A percentile compares a stretch with the other conserved stretches of the same genome.
phyloP scores from a whole-genome alignment of 2,888 invertebrate species.

The Stenolophus ochropezus region DNA sequence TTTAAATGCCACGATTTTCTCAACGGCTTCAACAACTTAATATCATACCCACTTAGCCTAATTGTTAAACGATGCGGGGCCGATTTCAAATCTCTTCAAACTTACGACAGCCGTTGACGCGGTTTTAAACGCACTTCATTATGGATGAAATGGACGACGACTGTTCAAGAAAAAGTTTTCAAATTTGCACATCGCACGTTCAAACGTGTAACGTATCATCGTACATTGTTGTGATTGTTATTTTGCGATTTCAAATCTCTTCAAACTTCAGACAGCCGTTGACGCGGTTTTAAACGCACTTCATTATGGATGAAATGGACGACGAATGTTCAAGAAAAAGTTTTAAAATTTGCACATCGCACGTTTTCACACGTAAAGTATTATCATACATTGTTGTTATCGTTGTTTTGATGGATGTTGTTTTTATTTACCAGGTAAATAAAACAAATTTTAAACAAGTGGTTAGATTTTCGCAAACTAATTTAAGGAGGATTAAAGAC shows the following conservation, averaged over 20 bases:
- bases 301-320: background rate
- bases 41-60: slow-evolving; percentile 7
- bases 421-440: background rate
- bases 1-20: slow-evolving; percentile 17
- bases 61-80: slow-evolving; percentile 18
- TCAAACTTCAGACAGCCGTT: background rate
- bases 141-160: background rate
- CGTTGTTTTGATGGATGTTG: background rate
- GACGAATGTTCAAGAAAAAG: background rate
- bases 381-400: no score
- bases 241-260: background rate
- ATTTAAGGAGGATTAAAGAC: background rate
- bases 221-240: no score
- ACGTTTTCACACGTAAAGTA: no score
- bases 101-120: background rate
- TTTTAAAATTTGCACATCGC: background rate
- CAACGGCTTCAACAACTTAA: slow-evolving; percentile 15
- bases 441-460: background rate
- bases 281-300: background rate
- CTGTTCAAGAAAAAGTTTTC: background rate
- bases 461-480: background rate
- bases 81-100: background rate
- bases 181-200: background rate
- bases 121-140: background rate
- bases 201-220: no score